phyloP scores from a whole-genome alignment of 2,888 invertebrate genomes.

The Dicycla oo region DNA sequence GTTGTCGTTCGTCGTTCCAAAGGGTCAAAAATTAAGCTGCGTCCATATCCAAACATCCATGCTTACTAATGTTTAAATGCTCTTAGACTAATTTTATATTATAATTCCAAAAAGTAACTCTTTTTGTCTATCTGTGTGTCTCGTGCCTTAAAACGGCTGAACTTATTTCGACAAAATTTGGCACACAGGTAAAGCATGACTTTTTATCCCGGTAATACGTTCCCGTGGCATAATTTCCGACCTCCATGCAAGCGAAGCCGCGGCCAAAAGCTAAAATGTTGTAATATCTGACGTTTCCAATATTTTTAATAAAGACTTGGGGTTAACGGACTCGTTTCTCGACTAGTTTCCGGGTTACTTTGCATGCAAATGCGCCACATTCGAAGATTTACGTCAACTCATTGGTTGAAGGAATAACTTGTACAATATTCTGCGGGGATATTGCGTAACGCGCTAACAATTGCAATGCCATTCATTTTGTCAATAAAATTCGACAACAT shows the following conservation, averaged over 20 bases:
- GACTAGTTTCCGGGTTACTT: conserved; percentile 10
- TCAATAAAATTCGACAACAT: too few species aligned
- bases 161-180: not conserved
- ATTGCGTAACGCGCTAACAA: too few species aligned
- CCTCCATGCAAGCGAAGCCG: not conserved
- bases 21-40: not conserved
- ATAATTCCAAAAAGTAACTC: too few species aligned
- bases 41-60: not conserved
- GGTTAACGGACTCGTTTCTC: conserved; percentile 12
- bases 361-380: not conserved
- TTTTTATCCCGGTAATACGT: not conserved
- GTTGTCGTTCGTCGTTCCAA: not conserved
- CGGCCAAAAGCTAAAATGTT: not conserved
- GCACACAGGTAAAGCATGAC: not conserved
- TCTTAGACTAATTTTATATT: too few species aligned
- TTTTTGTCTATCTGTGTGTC: not conserved
- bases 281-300: conserved; percentile 23
- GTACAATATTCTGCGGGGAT: not conserved
- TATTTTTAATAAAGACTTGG: conserved; percentile 1
- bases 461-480: too few species aligned
- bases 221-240: not conserved
- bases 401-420: not conserved
- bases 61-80: not conserved
- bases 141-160: too few species aligned
- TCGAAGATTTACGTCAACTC: not conserved